Percentiles rank a stretch among this genome's conserved stretches.
phyloP scores from a whole-genome alignment of 2,888 invertebrate genomes.

The Diarsia brunnea region DNA sequence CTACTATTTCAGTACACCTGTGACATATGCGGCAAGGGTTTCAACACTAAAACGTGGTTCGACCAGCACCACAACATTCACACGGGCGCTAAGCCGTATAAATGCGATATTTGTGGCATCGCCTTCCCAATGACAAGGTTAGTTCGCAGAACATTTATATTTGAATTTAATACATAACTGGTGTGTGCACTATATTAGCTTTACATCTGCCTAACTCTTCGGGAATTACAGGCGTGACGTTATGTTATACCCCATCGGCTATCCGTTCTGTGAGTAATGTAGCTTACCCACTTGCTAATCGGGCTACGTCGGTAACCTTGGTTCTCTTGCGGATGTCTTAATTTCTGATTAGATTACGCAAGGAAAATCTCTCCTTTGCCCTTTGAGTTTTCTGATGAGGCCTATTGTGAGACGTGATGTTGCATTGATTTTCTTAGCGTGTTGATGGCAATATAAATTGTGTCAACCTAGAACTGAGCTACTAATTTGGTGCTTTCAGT shows the following conservation, averaged over 20 bases:
- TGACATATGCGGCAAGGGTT: slow-evolving; percentile 79
- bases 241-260: not conserved
- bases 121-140: slow-evolving; percentile 84
- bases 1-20: slow-evolving; percentile 59
- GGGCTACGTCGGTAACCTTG: no score
- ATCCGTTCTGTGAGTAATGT: no score
- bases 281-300: no score
- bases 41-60: slow-evolving; percentile 85
- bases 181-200: not conserved
- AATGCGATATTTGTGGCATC: slow-evolving; percentile 85
- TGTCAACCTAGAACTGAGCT: no score
- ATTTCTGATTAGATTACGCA: no score
- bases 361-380: no score
- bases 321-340: no score
- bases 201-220: not conserved
- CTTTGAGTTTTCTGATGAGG: no score
- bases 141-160: not conserved
- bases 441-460: no score
- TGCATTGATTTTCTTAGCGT: no score
- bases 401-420: no score
- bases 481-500: no score
- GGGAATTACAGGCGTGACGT: not conserved
- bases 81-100: slow-evolving; percentile 81
- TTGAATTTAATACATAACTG: not conserved
- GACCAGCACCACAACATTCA: slow-evolving; percentile 87